Evolutionary conservation across 2,888 invertebrate species (phyloP), one percentile per base, ranked within the genome.

Genomic region (Microplitis deprimator): DNA sequence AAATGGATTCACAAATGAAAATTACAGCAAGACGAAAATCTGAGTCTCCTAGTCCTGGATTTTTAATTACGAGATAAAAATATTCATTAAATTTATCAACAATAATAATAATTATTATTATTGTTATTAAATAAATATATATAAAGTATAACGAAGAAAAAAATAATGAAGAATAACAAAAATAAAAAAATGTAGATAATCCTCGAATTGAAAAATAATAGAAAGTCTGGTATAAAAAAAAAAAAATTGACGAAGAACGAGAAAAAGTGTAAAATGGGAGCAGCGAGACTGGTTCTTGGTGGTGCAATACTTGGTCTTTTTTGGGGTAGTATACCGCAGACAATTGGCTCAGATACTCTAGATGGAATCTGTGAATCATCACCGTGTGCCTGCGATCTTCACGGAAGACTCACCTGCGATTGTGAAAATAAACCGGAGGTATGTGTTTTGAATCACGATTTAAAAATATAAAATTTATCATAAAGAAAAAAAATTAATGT

Each of bases 301-400:
- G 83, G 86, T 81, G 86, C 85, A 80, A 85, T 89, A 82, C 86
- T 89, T 67, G 87, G 87, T 81, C 84, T 89, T 69, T 85, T 89
- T 81, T 89, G 85, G 85, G 85, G 85, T 81, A 80, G 81, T 77
- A 85, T 91, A 77, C 81, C 79, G 75, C 74, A 81, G 71, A 81
- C 80, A 67, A 80, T 79, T 72, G 80, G 79, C 16, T 79, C 82
- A 71, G 76, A 77, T 50, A 79, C 78, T 77, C 79, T 81, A 50
- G 77, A 82, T 62, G 87, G 84, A 85, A 87, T 87, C 84, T 93
- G 93, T 88, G 90, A 92, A 81, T 91, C 92, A 82, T 90, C 91
- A 68, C 91, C 91, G 68, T 93, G 93, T 85, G 90, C 89, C 78
- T 93, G 93, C 87, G 92, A 93, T 86, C 87, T 91, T 65, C 92